phyloP scores from a whole-genome alignment of 2,797 vertebrate species.

The Eulemur albifrons region DNA sequence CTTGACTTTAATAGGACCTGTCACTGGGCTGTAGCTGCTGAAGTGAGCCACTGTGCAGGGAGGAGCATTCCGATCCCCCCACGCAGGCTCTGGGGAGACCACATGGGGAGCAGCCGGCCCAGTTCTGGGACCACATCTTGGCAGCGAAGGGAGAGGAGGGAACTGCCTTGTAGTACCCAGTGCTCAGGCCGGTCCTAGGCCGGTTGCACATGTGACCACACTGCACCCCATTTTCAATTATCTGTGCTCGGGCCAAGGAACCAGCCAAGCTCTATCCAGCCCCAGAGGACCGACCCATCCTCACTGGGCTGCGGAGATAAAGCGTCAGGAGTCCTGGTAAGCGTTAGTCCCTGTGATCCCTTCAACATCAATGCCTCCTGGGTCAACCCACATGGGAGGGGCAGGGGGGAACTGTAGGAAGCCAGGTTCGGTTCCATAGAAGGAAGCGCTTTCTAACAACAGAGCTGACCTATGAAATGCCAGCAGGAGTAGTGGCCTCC shows the following conservation, averaged over 20 bases:
- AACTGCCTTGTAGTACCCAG: not conserved
- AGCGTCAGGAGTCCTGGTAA: not conserved
- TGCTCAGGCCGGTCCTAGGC: not conserved
- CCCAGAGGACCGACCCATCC: not conserved
- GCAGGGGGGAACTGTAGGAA: not conserved
- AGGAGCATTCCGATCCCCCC: fast-evolving
- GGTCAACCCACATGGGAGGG: not conserved
- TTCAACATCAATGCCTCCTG: not conserved
- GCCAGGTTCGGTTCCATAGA: not conserved
- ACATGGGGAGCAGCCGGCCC: not conserved
- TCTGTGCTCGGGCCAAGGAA: not conserved
- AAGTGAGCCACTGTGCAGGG: not conserved
- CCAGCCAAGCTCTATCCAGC: not conserved
- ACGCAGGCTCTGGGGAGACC: not conserved
- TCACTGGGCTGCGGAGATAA: not conserved
- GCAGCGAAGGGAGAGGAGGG: not conserved
- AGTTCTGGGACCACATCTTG: not conserved
- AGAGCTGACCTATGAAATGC: not conserved
- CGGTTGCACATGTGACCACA: not conserved
- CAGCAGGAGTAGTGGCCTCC: not conserved
- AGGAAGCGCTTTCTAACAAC: conserved; percentile 61
- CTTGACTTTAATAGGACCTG: not conserved
- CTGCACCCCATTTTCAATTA: not conserved
- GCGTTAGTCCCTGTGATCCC: not conserved
- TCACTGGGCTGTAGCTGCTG: not conserved